Base-by-base conservation (phyloP, 2,888 invertebrate genomes). In the Abrostola tripartita region DNA sequence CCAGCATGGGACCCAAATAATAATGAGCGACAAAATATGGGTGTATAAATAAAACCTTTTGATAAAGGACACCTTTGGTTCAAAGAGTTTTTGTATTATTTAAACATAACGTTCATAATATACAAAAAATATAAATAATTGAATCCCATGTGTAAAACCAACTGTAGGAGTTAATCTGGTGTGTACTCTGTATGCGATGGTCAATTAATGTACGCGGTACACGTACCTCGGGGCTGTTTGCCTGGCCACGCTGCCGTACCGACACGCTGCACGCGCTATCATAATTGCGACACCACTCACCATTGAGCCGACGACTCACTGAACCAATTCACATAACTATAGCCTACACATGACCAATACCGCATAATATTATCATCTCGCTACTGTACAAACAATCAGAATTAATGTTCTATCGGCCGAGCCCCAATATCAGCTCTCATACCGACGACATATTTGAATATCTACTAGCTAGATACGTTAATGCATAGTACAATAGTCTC, bases 81-180 rank as follows among this genome's bases (percentile, higher is more conserved):
- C 24, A 4, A 2, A 24, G 24, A 24, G 24, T 24, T 24, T 24
- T 2, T 24, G 24, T 24, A 24, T 24, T 24, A 24, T 24, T 24
- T 24, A 24, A 24, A 24, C 24, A 24, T 24, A 24, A 4, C 24
- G 24, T 24, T 24, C 24, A 24, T 24, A 24, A 24, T 24, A 24
- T 24, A 24, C 24, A 24, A 24, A 24, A 24, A 59, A 57, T n/a
- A n/a, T n/a, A n/a, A n/a, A n/a, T n/a, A 64, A 60, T 53, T 54
- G 68, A 71, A 63, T 52, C 70, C 63, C 54, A 66, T 52, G 56
- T 65, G 11, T 50, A 36, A 59, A 51, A 71, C 66, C 75, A 74
- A 75, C 69, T 65, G 63, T 56, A 59, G 63, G 49, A 71, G 65
- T 70, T 81, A 81, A 86, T 85, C 78, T 71, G 68, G 77, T 85